Evolutionary conservation across 1,140 invertebrate genomes (phyloP).

Genomic region (Drosophila orena): DNA sequence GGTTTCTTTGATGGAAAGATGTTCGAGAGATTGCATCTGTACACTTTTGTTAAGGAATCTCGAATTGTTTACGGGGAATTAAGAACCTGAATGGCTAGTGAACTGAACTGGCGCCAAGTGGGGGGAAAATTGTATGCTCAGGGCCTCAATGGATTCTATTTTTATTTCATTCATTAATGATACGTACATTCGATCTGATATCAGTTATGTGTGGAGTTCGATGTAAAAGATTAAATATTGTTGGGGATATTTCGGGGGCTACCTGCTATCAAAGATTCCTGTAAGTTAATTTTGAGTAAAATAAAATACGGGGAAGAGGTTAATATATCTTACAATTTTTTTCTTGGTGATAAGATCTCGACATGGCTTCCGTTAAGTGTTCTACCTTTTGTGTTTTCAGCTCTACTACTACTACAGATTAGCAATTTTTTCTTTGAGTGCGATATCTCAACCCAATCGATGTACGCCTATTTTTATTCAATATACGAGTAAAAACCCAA

Average conservation of each 20-base stretch:
- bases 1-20: conserved; percentile 28
- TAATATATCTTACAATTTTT: background rate
- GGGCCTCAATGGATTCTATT: conserved; percentile 15
- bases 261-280: background rate
- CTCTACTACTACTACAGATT: background rate
- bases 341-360: background rate
- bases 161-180: conserved; percentile 31
- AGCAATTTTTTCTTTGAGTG: conserved; percentile 6
- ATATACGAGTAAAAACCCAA: conserved; percentile 5
- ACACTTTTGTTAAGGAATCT: conserved; percentile 26
- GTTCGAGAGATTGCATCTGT: conserved; percentile 24
- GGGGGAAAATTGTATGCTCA: background rate
- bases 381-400: background rate
- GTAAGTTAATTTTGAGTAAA: background rate
- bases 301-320: background rate
- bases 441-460: conserved; percentile 6
- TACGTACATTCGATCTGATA: conserved; percentile 12
- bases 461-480: conserved; percentile 1
- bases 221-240: background rate
- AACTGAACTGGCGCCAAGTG: conserved; percentile 29
- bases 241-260: background rate
- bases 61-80: conserved; percentile 45
- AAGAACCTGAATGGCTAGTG: conserved; percentile 11
- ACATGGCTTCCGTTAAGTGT: background rate
- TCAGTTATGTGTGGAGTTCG: conserved; percentile 1